Evolutionary conservation across 1,140 invertebrate genomes (phyloP).

Genomic region (Stegodyphus dumicola): DNA sequence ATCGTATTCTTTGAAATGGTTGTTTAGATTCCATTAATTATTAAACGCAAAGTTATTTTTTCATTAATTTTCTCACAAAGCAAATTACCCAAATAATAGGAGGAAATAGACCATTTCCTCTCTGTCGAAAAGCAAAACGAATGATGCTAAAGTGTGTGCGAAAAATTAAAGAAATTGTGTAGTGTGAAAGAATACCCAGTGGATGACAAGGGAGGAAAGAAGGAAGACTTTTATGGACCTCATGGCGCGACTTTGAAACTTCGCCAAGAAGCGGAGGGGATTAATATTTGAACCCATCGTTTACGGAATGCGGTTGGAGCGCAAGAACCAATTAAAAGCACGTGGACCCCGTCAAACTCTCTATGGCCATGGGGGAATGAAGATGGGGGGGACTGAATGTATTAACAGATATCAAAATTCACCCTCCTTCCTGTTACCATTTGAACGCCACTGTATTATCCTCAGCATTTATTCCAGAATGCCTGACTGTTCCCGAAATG

Average conservation of each 20-base stretch:
- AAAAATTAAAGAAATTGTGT: no score
- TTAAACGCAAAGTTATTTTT: no score
- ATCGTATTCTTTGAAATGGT: no score
- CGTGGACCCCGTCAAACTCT: constrained; percentile 29
- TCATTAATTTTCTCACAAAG: no score
- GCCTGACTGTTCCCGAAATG: neutral
- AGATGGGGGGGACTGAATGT: neutral
- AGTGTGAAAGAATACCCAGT: no score
- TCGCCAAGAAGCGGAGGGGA: neutral
- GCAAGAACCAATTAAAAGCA: constrained; percentile 48
- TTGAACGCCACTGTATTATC: constrained; percentile 12
- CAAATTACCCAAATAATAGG: no score
- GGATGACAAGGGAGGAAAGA: no score
- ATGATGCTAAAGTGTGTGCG: no score
- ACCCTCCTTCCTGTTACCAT: constrained; percentile 17
- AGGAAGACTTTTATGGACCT: no score
- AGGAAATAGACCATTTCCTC: no score
- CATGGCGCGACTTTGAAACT: neutral
- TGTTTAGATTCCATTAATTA: no score
- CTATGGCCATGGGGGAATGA: neutral
- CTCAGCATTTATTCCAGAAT: constrained; percentile 1
- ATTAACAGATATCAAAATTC: constrained; percentile 57
- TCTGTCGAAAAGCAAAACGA: no score
- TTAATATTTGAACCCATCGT: constrained; percentile 45
- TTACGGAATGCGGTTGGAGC: constrained; percentile 30